These are phyloP conservation scores for Phortica variegata DNA, from an alignment of 1,140 invertebrate species.

Conservation along the genomic window DNA sequence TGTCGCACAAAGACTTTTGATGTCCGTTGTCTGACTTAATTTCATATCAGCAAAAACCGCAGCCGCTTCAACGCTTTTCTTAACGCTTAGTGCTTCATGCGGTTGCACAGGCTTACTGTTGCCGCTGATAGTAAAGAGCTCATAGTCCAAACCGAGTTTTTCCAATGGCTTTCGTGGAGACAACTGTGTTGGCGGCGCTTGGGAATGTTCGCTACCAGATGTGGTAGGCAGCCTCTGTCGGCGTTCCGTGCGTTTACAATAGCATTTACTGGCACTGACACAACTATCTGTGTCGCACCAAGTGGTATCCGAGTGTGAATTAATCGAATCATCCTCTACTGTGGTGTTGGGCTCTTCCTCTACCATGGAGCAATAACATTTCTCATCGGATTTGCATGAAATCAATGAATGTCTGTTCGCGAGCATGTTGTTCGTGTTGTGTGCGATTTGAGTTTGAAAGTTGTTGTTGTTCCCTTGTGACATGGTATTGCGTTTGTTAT, in stretches of 20 bases:
- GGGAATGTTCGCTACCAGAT: conserved; percentile 25
- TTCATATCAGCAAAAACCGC: conserved; percentile 76
- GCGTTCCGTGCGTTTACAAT: conserved; percentile 65
- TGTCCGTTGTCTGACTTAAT: conserved; percentile 55
- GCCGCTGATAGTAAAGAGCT: conserved; percentile 61
- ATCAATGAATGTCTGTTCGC: conserved; percentile 44
- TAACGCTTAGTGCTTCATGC: conserved; percentile 77
- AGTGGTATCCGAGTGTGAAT: conserved; percentile 59
- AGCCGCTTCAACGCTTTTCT: conserved; percentile 85
- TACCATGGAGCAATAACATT: conserved; percentile 69
- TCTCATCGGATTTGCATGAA: conserved; percentile 61
- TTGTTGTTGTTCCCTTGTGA: conserved; percentile 7
- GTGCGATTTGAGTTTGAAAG: too few relatives aligned
- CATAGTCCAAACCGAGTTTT: conserved; percentile 70
- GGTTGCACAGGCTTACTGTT: conserved; percentile 57
- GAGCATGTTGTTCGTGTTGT: conserved; percentile 7
- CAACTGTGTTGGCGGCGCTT: conserved; percentile 33
- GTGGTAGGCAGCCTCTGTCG: conserved; percentile 22
- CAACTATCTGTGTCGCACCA: conserved; percentile 83
- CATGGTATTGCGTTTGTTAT: conserved; percentile 35
- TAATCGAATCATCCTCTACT: conserved; percentile 41
- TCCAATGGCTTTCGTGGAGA: conserved; percentile 57
- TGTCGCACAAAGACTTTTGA: conserved; percentile 42
- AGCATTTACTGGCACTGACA: conserved; percentile 85
- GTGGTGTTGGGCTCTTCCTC: conserved; percentile 41